Evolutionary conservation across 2,113 vertebrate genomes (phyloP).

Genomic region (Halcyon malimbica): DNA sequence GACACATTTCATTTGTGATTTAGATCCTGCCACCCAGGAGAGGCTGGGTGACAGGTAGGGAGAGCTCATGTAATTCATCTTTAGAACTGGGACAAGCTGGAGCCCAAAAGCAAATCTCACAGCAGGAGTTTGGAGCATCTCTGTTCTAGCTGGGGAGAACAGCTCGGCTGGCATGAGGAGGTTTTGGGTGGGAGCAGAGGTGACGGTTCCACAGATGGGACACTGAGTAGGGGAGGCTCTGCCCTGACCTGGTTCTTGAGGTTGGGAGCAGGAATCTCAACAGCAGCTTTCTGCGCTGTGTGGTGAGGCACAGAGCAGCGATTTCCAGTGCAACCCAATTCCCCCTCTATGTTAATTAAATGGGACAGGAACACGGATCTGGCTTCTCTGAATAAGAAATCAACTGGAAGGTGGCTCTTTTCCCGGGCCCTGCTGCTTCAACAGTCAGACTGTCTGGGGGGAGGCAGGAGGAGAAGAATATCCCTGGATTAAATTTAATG

Average conservation of each 20-base stretch:
- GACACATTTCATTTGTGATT: slow-evolving; percentile 36
- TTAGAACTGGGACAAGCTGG: neutral
- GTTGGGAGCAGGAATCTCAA: neutral
- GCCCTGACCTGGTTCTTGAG: accelerated
- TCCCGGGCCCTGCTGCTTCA: slow-evolving; percentile 10
- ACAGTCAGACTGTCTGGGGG: neutral
- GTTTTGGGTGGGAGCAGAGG: neutral
- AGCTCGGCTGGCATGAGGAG: accelerated
- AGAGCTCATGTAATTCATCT: neutral
- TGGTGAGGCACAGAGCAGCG: neutral
- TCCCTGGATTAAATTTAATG: slow-evolving; percentile 29
- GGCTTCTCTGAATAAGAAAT: slow-evolving; percentile 38
- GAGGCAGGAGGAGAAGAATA: neutral
- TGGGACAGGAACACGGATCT: slow-evolving; percentile 48
- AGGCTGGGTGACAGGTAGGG: neutral
- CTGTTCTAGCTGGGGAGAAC: accelerated
- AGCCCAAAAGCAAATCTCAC: accelerated
- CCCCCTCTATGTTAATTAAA: slow-evolving; percentile 32
- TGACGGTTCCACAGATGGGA: neutral
- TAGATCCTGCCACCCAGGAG: slow-evolving; percentile 25
- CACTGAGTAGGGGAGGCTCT: neutral
- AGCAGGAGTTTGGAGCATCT: neutral
- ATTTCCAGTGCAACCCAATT: neutral
- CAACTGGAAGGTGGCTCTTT: slow-evolving; percentile 49
- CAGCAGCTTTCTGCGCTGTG: accelerated